Evolutionary conservation across 1,140 invertebrate genomes (phyloP).

Genomic region (Yoshiicerus persimilis): DNA sequence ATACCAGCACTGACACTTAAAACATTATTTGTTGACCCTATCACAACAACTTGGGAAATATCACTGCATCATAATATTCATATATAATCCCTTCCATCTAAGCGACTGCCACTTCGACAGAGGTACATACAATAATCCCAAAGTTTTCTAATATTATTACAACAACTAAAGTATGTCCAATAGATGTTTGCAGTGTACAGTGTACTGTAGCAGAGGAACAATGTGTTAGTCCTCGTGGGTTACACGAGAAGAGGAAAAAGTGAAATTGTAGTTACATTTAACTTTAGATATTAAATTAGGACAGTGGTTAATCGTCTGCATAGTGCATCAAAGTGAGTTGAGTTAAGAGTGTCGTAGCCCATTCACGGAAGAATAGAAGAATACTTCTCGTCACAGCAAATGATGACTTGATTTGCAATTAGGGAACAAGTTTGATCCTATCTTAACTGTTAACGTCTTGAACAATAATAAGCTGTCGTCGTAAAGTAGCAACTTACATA

Average conservation of each 20-base stretch:
- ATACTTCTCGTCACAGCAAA: background rate
- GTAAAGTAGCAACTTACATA: background rate
- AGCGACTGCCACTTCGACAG: no score
- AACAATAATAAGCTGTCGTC: constrained; percentile 30
- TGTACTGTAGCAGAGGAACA: background rate
- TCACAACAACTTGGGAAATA: background rate
- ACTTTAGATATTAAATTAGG: background rate
- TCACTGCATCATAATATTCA: background rate
- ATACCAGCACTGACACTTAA: no score
- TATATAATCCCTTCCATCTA: no score
- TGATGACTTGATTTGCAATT: constrained; percentile 25
- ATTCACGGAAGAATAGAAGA: background rate
- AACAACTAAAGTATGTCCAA: no score
- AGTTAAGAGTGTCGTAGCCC: background rate
- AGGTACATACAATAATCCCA: no score
- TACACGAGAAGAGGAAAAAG: background rate
- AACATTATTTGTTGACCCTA: background rate
- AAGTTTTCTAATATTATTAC: no score
- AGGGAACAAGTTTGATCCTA: constrained; percentile 33
- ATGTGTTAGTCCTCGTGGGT: no score
- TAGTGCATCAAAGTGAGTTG: background rate
- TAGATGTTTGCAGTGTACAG: no score
- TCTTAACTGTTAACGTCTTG: constrained; percentile 25
- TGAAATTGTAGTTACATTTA: background rate
- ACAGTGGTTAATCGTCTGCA: background rate